phyloP scores from a whole-genome alignment of 2,113 vertebrate genomes.

The Grammomys dolichurus region DNA sequence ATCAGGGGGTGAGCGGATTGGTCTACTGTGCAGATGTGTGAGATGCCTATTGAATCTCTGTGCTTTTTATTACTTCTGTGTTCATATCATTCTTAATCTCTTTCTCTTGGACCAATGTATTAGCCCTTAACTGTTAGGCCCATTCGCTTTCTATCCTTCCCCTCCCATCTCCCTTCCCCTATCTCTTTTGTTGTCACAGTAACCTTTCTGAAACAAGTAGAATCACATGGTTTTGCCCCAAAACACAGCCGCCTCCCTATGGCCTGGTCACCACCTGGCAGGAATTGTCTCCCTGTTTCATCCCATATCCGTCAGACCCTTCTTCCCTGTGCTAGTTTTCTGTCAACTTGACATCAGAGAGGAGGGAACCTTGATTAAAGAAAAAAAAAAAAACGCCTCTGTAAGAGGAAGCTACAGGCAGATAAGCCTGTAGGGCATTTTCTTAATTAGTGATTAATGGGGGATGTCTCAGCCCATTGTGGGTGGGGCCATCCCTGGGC shows the following conservation, averaged over 20 bases:
- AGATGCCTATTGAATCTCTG: neutral
- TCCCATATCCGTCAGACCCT: no score
- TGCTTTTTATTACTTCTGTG: neutral
- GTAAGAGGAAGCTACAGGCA: neutral
- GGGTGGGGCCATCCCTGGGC: neutral
- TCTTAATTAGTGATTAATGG: neutral
- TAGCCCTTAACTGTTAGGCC: neutral
- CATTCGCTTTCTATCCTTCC: no score
- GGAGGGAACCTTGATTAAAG: neutral
- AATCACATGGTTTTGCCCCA: neutral
- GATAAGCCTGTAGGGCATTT: neutral
- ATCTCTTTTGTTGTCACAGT: neutral
- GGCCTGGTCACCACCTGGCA: neutral
- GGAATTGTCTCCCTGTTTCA: neutral
- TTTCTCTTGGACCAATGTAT: neutral
- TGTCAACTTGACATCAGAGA: neutral
- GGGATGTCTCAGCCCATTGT: neutral
- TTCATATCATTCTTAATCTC: neutral
- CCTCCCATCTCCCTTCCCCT: neutral
- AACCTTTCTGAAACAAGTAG: conserved; percentile 23
- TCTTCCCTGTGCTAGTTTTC: neutral
- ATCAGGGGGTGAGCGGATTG: no score
- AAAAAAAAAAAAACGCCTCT: neutral
- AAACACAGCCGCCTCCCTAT: neutral
- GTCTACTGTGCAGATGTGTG: neutral